phyloP scores from a whole-genome alignment of 2,797 vertebrate species.

The Falco novaeseelandiae region DNA sequence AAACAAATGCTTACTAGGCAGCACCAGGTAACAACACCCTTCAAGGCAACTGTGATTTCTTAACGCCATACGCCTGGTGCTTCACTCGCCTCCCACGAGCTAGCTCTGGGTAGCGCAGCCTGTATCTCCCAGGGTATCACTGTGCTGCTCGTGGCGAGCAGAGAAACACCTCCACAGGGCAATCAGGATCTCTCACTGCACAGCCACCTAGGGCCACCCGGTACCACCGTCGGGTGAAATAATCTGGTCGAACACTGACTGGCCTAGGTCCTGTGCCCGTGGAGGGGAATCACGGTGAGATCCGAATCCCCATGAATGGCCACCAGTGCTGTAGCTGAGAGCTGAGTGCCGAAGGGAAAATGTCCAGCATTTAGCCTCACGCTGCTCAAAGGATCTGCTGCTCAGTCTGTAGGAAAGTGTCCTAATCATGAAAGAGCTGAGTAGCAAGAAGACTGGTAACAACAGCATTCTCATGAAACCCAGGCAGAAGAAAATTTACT shows the following conservation, averaged over 20 bases:
- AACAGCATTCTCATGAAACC: conserved; percentile 3
- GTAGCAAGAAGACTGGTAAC: neutral
- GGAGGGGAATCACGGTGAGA: neutral
- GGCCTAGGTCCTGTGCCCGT: neutral
- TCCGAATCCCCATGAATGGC: neutral
- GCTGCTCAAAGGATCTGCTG: neutral
- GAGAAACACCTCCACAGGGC: neutral
- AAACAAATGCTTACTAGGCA: neutral
- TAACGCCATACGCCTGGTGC: neutral
- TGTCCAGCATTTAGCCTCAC: neutral
- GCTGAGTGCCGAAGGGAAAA: neutral
- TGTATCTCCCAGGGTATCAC: accelerated
- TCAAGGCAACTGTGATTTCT: neutral
- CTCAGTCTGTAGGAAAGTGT: neutral
- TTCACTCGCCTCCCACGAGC: neutral
- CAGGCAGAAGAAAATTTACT: neutral
- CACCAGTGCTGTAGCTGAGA: neutral
- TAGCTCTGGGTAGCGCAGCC: neutral
- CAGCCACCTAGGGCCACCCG: neutral
- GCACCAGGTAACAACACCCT: conserved; percentile 49
- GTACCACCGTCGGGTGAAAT: neutral
- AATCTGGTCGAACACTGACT: neutral
- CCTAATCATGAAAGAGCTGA: neutral
- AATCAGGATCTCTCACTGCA: neutral
- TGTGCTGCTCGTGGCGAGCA: neutral